Conservation (phyloP, 2,888 invertebrate species). For the Drosophila nigricruria region DNA sequence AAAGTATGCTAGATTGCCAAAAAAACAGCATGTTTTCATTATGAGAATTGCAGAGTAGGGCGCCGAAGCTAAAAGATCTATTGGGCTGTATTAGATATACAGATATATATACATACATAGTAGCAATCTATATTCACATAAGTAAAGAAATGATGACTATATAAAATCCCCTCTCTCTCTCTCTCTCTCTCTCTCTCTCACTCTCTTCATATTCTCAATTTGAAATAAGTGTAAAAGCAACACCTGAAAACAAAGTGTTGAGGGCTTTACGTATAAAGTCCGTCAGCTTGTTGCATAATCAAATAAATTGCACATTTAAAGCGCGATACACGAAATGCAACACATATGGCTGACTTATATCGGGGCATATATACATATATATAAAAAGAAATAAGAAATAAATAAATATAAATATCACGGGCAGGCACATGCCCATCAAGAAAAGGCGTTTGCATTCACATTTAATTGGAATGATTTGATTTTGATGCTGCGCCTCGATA, state of each 20-base stretch:
- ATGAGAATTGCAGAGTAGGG: background rate
- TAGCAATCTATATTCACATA: no score
- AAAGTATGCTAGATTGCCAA: slow-evolving; percentile 1
- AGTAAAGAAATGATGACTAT: no score
- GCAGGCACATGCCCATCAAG: slow-evolving; percentile 12
- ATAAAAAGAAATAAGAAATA: slow-evolving; percentile 1
- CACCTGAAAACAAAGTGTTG: slow-evolving; percentile 3
- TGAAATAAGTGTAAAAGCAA: slow-evolving; percentile 1
- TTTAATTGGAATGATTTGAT: slow-evolving; percentile 85
- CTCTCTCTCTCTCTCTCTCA: background rate
- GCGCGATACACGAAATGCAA: slow-evolving; percentile 39
- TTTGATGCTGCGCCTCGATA: slow-evolving; percentile 73
- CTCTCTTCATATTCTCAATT: background rate
- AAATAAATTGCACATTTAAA: slow-evolving; percentile 44
- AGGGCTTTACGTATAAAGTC: background rate
- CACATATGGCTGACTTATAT: slow-evolving; percentile 25
- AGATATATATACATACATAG: background rate
- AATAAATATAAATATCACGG: slow-evolving; percentile 27
- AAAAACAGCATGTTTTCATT: background rate
- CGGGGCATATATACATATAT: background rate
- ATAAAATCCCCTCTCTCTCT: no score
- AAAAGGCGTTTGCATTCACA: slow-evolving; percentile 80
- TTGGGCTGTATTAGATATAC: background rate
- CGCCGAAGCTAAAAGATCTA: background rate
- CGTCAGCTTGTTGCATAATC: slow-evolving; percentile 23